Evolutionary conservation across 2,797 vertebrate species (phyloP).

Genomic region (Dallia pectoralis): DNA sequence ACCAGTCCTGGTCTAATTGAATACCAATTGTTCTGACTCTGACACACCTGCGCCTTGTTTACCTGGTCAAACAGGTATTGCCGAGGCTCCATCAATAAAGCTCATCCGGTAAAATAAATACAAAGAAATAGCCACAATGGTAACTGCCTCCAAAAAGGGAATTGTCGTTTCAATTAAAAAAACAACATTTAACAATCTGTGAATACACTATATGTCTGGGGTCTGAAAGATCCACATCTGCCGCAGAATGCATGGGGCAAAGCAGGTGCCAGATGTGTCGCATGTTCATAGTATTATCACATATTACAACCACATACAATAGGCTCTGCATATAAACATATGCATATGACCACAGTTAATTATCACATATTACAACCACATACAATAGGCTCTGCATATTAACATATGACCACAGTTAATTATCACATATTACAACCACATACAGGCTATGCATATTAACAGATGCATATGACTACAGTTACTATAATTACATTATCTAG

Average conservation of each 20-base stretch:
- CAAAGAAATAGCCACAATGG: not conserved
- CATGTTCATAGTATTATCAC: not conserved
- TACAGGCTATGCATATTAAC: not conserved
- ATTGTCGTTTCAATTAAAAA: not conserved
- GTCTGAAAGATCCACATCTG: not conserved
- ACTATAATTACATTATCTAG: not conserved
- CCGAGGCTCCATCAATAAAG: not conserved
- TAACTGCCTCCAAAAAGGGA: not conserved
- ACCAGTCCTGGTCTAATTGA: not conserved
- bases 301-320: not conserved
- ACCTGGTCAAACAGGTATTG: not conserved
- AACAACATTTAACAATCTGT: not conserved
- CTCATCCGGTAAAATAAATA: not conserved
- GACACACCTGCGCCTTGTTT: not conserved
- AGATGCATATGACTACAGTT: not conserved
- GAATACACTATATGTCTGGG: not conserved
- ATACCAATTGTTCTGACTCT: not conserved
- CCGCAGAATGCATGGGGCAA: not conserved
- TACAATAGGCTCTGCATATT: too few species aligned
- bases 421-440: not conserved
- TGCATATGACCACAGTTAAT: not conserved
- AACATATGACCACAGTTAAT: not conserved
- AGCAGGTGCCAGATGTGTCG: constrained; percentile 9
- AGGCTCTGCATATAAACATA: not conserved
- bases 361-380: too few species aligned